phyloP scores from a whole-genome alignment of 2,797 vertebrate genomes.

The Galaxias olidus region DNA sequence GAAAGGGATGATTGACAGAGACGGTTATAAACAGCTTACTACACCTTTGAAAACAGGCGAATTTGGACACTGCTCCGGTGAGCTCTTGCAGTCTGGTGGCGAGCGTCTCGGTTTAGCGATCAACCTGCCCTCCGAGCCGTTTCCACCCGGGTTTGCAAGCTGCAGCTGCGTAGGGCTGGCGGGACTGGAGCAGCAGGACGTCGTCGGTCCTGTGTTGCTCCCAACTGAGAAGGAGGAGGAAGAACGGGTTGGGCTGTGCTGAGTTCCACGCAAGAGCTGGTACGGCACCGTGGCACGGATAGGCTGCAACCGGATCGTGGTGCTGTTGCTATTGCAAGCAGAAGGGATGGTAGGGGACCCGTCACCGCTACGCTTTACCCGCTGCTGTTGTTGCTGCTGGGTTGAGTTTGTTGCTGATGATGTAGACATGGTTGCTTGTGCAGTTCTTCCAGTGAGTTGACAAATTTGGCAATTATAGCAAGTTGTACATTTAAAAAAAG shows the following conservation, averaged over 20 bases:
- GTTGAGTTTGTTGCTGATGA: conserved; percentile 71
- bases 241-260: conserved; percentile 82
- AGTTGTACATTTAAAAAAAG: background rate
- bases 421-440: conserved; percentile 62
- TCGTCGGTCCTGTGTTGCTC: conserved; percentile 76
- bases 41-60: conserved; percentile 84
- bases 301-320: conserved; percentile 81
- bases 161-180: conserved; percentile 54
- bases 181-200: conserved; percentile 73
- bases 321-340: conserved; percentile 46
- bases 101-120: conserved; percentile 74
- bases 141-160: conserved; percentile 62
- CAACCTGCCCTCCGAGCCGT: conserved; percentile 72
- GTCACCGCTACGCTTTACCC: conserved; percentile 73
- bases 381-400: conserved; percentile 63
- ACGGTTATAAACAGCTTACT: background rate
- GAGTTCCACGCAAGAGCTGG: conserved; percentile 82
- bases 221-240: conserved; percentile 72
- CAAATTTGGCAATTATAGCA: conserved; percentile 11
- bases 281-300: conserved; percentile 85
- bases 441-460: conserved; percentile 18
- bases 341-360: conserved; percentile 67
- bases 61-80: conserved; percentile 76
- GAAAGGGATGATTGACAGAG: conserved; percentile 19
- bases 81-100: conserved; percentile 74